Evolutionary conservation across 1,140 invertebrate genomes (phyloP), one percentile per base, ranked within the genome.

Genomic region (Zaprionus inermis): DNA sequence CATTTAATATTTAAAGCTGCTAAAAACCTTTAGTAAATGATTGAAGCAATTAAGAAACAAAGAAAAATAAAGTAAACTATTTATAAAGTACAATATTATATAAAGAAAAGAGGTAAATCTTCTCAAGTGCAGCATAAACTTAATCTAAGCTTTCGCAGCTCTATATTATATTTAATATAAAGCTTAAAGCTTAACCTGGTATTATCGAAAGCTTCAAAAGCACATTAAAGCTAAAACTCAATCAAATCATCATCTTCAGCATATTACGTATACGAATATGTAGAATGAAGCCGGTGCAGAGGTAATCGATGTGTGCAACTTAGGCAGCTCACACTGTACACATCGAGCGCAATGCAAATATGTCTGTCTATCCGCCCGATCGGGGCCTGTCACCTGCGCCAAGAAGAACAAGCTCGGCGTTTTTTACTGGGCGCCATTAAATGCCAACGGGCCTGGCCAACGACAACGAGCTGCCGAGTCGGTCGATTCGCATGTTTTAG

Each of bases 361-460:
- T 18, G 16, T n/a, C 30, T 30, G 38, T 49, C 52, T 67, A 44
- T 71, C 34, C 73, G 73, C 22, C 36, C 64, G 41, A 41, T 60
- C 81, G 51, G 52, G 44, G 24, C 24, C 44, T 49, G 44, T 49
- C 38, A 18, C 36, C 44, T 36, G 3, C 3, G 18, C 38, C 44
- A 22, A 20, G 56, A n/a, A 61, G 78, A 85, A 78, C 51, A 68
- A 6, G 14, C 36, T n/a, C 36, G n/a, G n/a, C n/a, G n/a, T n/a
- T n/a, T n/a, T 38, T n/a, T n/a, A 44, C 38, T 44, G n/a, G 28
- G n/a, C 18, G 30, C 68, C 65, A 79, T 86, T 81, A 81, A 81
- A 73, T 72, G 71, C 65, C 71, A 69, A 61, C 64, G 24, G 30
- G 24, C 46, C 55, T 66, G 63, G 34, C 63, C 58, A 66, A 52